A percentile compares a stretch with the other conserved stretches of the same genome.
These are phyloP conservation scores for Drosophila nr. perissopoda DNA, from an alignment of 2,888 invertebrate genomes.

Conservation along the genomic window DNA sequence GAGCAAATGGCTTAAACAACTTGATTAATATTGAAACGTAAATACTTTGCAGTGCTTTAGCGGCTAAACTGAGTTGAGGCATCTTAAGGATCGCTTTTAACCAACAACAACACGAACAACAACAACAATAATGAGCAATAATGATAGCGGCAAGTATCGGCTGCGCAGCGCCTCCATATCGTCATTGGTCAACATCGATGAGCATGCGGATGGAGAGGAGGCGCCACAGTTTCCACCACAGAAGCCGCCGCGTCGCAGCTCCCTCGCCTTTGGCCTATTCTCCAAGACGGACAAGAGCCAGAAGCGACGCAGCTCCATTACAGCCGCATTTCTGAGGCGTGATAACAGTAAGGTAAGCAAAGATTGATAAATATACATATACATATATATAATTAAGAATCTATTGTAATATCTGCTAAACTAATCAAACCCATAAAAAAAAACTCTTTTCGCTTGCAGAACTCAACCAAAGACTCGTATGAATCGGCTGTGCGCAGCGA, in stretches of 20 bases:
- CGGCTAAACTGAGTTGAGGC: conserved; percentile 48
- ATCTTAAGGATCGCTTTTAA: conserved; percentile 15
- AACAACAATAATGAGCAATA: conserved; percentile 78
- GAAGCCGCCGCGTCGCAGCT: conserved; percentile 84
- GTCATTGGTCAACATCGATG: conserved; percentile 84
- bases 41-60: conserved; percentile 62
- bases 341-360: conserved; percentile 83
- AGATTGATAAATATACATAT: background rate
- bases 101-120: background rate
- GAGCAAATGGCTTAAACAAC: conserved; percentile 19
- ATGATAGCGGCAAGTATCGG: conserved; percentile 84
- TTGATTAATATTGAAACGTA: conserved; percentile 42
- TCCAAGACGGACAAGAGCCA: conserved; percentile 81
- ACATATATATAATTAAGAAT: background rate
- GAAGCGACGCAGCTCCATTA: conserved; percentile 85
- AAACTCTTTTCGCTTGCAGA: conserved; percentile 48
- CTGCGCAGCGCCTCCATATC: conserved; percentile 84
- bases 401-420: background rate
- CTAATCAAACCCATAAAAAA: background rate
- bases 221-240: conserved; percentile 74
- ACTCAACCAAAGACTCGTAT: conserved; percentile 83
- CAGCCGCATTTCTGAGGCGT: conserved; percentile 83
- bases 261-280: conserved; percentile 83
- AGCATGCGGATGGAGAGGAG: conserved; percentile 77
- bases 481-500: conserved; percentile 84